Base-by-base conservation (phyloP, 64 coral and sea anemone genomes). In the Montipora cactus region DNA sequence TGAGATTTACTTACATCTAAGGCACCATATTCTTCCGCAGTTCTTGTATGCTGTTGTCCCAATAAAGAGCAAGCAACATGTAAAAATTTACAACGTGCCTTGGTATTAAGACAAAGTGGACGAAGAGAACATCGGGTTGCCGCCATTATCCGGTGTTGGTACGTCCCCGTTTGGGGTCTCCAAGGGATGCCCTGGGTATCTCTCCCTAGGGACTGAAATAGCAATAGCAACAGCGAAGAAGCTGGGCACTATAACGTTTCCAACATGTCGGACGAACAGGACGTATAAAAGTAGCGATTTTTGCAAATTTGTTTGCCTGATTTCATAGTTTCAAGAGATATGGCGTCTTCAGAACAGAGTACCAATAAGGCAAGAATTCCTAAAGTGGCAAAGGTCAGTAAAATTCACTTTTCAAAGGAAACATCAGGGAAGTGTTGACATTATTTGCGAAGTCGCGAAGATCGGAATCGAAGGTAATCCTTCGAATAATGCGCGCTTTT, bases 361-460 rank as follows among this genome's bases (percentile, higher is more conserved):
- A 18, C 59, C 7, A 89, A 59, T 14, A 79, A 79, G 49, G 67
- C 76, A 10, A 93, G 92, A 55, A 83, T 93, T 47, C 92, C 92
- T 9, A 93, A 93, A 93, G 92, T 93, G 18, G 92, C 92, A 77
- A 93, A 93, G 92, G 92, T 93, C 71, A 44, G 92, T 80, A 49
- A 55, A 87, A 12, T 67, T 20, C 44, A 57, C 53, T 28, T 75
- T 88, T 28, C 28, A 28, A 28, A 28, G 28, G 28, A 28, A 28
- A 28, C 28, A 28, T 28, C 28, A 28, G 28, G 28, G 28, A 28
- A 28, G 28, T 28, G 28, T 28, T 28, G 28, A 28, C 28, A 28
- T 28, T 28, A 28, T 28, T 48, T 2, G 12, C 3, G 4, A 57
- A 13, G 16, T 28, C 28, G 76, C 16, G 13, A 7, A n/a, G 46